These are phyloP conservation scores for Cinclus mexicanus DNA, from an alignment of 2,113 vertebrate genomes.

Conservation along the genomic window DNA sequence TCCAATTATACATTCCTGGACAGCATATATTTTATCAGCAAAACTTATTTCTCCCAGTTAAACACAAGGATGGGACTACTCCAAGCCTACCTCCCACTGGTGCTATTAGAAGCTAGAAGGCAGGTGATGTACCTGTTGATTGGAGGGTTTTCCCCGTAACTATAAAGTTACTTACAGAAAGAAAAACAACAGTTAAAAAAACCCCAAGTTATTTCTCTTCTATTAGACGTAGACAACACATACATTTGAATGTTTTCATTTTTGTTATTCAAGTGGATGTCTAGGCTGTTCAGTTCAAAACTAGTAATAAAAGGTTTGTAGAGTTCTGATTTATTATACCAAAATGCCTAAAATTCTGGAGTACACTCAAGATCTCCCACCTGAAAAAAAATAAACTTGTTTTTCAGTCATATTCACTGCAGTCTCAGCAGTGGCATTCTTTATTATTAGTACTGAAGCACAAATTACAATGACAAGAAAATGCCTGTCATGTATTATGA, in stretches of 20 bases:
- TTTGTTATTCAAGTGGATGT: not conserved
- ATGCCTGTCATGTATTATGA: not conserved
- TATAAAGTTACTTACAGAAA: constrained; percentile 58
- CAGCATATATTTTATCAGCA: not conserved
- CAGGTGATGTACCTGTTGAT: constrained; percentile 60
- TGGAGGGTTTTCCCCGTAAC: constrained; percentile 54
- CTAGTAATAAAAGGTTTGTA: not conserved
- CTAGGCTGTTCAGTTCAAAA: not conserved
- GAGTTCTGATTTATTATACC: not conserved
- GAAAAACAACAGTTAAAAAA: constrained; percentile 53
- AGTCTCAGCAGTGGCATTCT: not conserved
- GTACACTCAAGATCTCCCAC: not conserved
- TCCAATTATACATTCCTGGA: not conserved
- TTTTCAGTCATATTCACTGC: not conserved
- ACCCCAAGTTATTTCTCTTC: constrained; percentile 19
- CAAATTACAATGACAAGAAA: not conserved
- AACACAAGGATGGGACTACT: not conserved
- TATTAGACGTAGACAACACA: constrained; percentile 33
- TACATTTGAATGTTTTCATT: not conserved
- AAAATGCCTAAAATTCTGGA: not conserved
- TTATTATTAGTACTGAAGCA: not conserved
- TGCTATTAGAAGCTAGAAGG: constrained; percentile 57
- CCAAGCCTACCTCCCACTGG: constrained; percentile 53
- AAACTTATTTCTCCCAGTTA: constrained; percentile 9
- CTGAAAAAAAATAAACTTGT: not conserved